Evolutionary conservation across 2,113 vertebrate species (phyloP).

Genomic region (Indicator maculatus): DNA sequence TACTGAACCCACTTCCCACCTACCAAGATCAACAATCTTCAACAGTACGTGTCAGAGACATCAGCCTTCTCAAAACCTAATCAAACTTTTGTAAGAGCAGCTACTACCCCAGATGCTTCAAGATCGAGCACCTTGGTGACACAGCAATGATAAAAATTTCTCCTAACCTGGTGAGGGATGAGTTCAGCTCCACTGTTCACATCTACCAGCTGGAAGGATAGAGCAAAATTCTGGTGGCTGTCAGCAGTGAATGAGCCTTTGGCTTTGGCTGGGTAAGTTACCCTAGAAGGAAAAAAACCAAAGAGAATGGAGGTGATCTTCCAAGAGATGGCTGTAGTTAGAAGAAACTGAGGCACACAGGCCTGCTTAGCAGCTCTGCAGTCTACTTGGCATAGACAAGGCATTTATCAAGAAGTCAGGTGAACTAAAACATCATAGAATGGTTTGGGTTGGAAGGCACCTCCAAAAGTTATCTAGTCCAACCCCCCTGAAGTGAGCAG

Average conservation of each 20-base stretch:
- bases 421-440: neutral
- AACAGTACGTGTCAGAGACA: neutral
- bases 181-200: conserved; percentile 92
- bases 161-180: conserved; percentile 93
- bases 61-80: neutral
- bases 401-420: neutral
- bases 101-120: neutral
- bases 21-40: neutral
- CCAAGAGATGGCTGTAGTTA: neutral
- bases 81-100: neutral
- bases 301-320: neutral
- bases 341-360: neutral
- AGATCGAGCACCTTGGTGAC: neutral
- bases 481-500: no score
- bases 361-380: neutral
- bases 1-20: neutral
- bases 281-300: conserved; percentile 73
- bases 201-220: conserved; percentile 94
- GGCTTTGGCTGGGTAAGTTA: conserved; percentile 91
- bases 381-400: neutral
- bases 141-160: neutral
- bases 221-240: conserved; percentile 96
- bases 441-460: no score
- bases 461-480: no score
- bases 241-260: conserved; percentile 91